phyloP scores from a whole-genome alignment of 2,888 invertebrate species.

The Ophonus ardosiacus region DNA sequence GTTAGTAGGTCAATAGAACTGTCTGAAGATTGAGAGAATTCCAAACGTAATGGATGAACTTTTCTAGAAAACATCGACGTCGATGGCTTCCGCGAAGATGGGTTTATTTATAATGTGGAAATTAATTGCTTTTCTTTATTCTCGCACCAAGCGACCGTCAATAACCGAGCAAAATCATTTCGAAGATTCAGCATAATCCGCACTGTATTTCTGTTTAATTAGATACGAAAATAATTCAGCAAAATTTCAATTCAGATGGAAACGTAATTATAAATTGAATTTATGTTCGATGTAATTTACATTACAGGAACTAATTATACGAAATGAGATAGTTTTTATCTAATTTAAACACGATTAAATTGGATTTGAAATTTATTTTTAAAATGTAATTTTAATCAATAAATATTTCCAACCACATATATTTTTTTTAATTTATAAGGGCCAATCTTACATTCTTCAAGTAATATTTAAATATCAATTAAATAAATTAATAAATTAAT shows the following conservation, averaged over 20 bases:
- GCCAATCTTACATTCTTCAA: too few species aligned
- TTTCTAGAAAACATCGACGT: not conserved
- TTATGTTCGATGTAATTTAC: not conserved
- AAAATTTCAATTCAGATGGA: not conserved
- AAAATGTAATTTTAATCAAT: too few species aligned
- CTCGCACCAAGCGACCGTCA: not conserved
- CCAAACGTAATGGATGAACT: not conserved
- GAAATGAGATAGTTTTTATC: not conserved
- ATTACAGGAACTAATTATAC: not conserved
- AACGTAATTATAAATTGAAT: not conserved
- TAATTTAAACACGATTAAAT: too few species aligned
- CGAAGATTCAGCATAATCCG: not conserved
- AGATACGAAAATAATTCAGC: not conserved
- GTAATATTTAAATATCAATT: too few species aligned
- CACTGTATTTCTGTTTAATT: not conserved
- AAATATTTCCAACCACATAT: too few species aligned
- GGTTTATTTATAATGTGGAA: not conserved
- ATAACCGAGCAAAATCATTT: not conserved
- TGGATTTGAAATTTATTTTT: too few species aligned
- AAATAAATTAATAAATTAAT: too few species aligned
- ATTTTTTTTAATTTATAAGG: too few species aligned
- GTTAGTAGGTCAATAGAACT: slow-evolving; percentile 17
- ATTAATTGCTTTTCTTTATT: not conserved
- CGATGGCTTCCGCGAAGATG: not conserved
- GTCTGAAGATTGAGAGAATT: slow-evolving; percentile 24